Evolutionary conservation across 2,888 invertebrate species (phyloP).

Genomic region (Drosophila melanosoma): DNA sequence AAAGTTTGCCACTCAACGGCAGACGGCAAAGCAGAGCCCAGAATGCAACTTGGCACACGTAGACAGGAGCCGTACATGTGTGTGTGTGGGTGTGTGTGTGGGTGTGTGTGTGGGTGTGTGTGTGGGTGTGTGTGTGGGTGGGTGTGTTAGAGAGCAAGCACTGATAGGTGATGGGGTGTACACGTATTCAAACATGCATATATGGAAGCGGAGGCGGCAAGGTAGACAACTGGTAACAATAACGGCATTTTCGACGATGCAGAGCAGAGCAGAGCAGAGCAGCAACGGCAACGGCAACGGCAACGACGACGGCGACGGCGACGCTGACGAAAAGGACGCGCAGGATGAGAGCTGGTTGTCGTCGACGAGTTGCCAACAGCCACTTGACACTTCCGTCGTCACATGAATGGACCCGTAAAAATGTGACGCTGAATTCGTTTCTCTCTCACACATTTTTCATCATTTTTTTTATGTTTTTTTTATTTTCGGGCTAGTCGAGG

Average conservation of each 20-base stretch:
- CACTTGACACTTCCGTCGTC: conserved; percentile 81
- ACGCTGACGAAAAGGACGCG: conserved; percentile 76
- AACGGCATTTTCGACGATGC: conserved; percentile 81
- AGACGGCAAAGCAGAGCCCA: conserved; percentile 55
- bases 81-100: conserved; percentile 2
- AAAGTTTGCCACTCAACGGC: conserved; percentile 76
- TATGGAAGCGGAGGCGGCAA: conserved; percentile 22
- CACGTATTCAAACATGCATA: conserved; percentile 36
- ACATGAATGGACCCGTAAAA: conserved; percentile 81
- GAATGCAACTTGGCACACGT: conserved; percentile 63
- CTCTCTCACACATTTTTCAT: conserved; percentile 21
- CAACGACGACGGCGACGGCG: conserved; percentile 27
- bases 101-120: not conserved
- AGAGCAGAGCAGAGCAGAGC: conserved; percentile 45
- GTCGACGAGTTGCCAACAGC: conserved; percentile 80
- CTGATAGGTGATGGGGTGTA: conserved; percentile 18
- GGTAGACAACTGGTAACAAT: conserved; percentile 80
- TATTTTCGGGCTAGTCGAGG: conserved; percentile 66
- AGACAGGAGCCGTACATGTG: conserved; percentile 41
- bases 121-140: conserved; percentile 2
- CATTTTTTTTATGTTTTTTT: conserved; percentile 19
- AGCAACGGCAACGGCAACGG: not conserved
- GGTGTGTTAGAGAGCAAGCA: not conserved
- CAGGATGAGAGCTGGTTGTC: conserved; percentile 72
- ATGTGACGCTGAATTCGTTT: conserved; percentile 74